phyloP scores from a whole-genome alignment of 2,888 invertebrate genomes.

The Ceramica pisi region DNA sequence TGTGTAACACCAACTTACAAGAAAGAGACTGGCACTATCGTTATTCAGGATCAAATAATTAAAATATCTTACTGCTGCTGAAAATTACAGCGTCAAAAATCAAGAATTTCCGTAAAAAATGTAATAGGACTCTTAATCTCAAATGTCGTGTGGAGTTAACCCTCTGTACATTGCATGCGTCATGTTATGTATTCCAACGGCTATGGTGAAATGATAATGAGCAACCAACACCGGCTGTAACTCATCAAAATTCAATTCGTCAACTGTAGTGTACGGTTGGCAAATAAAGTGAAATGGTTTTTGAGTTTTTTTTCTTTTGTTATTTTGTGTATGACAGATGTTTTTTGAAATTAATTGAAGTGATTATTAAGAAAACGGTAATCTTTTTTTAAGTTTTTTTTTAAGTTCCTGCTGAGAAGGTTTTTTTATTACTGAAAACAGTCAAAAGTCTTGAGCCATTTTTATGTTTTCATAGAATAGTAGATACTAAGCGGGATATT shows the following conservation, averaged over 20 bases:
- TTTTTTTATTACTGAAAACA: too few species aligned
- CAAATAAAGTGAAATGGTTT: constrained; percentile 62
- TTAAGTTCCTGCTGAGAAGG: too few species aligned
- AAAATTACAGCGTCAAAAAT: too few species aligned
- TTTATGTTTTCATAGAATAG: too few species aligned
- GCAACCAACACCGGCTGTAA: constrained; percentile 76
- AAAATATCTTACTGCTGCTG: too few species aligned
- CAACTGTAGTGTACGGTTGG: constrained; percentile 78
- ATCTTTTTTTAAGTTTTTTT: not conserved
- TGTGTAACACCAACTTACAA: too few species aligned
- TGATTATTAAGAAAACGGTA: not conserved
- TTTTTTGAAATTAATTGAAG: constrained; percentile 9
- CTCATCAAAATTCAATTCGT: constrained; percentile 90
- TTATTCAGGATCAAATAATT: too few species aligned
- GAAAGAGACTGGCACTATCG: too few species aligned
- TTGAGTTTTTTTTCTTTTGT: constrained; percentile 1
- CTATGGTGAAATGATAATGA: constrained; percentile 86
- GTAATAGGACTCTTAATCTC: too few species aligned
- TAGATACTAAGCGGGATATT: too few species aligned
- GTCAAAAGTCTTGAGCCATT: too few species aligned
- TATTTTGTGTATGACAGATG: constrained; percentile 24
- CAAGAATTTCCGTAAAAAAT: too few species aligned
- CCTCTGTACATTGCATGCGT: constrained; percentile 44
- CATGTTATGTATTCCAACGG: constrained; percentile 58
- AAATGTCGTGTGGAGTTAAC: constrained; percentile 29